phyloP scores from a whole-genome alignment of 2,888 invertebrate species.

The Plusia festucae region DNA sequence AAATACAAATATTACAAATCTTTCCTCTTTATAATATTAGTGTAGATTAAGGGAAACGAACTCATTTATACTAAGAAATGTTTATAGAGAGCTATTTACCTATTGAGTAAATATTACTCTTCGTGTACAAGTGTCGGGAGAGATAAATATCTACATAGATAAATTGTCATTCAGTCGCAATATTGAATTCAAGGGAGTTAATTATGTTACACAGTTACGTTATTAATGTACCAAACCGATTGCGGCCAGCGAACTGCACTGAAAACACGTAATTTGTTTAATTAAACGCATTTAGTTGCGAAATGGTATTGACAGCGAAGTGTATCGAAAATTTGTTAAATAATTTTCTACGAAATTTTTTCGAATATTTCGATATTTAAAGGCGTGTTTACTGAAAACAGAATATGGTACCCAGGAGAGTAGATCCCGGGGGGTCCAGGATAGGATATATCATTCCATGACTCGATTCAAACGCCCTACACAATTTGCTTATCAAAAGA shows the following conservation, averaged over 20 bases:
- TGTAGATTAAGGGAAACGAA: background rate
- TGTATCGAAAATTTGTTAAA: background rate
- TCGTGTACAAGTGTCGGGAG: background rate
- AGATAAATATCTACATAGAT: conserved; percentile 32
- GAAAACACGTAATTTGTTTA: conserved; percentile 30
- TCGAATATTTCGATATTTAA: background rate
- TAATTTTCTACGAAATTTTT: background rate
- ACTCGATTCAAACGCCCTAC: background rate
- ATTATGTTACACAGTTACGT: conserved; percentile 36
- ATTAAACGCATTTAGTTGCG: conserved; percentile 20
- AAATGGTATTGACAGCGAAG: conserved; percentile 5
- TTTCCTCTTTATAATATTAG: no score
- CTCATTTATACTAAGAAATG: background rate
- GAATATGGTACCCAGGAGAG: background rate
- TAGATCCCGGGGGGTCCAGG: background rate
- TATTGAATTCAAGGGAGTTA: conserved; percentile 59
- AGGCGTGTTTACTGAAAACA: no score
- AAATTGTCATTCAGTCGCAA: conserved; percentile 52
- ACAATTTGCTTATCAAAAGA: background rate
- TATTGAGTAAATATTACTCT: background rate
- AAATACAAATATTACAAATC: no score
- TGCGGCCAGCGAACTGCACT: conserved; percentile 16
- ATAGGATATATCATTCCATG: background rate
- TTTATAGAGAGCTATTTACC: background rate
- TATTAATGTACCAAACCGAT: conserved; percentile 33